Percentiles rank a stretch among this genome's conserved stretches.
Evolutionary conservation across 2,113 vertebrate genomes (phyloP).

Genomic region (Rhinoderma darwinii): DNA sequence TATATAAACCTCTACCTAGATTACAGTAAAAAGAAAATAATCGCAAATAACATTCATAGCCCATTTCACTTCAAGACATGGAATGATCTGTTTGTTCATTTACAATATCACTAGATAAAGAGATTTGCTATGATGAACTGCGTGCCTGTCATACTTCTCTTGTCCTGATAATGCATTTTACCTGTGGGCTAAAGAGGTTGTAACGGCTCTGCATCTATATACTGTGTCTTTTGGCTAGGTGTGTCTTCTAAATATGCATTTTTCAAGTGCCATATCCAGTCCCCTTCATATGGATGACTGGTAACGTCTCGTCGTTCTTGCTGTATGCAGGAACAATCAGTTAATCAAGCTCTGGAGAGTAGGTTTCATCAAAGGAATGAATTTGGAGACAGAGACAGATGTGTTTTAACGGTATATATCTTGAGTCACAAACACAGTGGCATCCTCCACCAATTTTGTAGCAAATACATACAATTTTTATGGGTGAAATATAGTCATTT

Average conservation of each 20-base stretch:
- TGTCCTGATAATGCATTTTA: neutral
- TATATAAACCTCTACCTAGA: too few species aligned
- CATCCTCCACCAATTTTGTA: neutral
- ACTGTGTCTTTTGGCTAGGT: neutral
- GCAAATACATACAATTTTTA: neutral
- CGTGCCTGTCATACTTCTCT: neutral
- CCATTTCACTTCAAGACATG: neutral
- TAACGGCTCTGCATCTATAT: neutral
- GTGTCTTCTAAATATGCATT: neutral
- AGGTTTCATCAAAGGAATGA: neutral
- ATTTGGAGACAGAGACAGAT: too few species aligned
- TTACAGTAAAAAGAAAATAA: neutral
- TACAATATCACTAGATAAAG: neutral
- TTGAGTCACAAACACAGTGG: neutral
- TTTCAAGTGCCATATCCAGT: neutral
- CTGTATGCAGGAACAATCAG: neutral
- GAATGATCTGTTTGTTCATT: neutral
- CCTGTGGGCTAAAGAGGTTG: neutral
- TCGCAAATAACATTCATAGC: neutral
- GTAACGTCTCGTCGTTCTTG: neutral
- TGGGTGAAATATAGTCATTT: too few species aligned
- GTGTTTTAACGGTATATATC: neutral
- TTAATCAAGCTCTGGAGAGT: neutral
- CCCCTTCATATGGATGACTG: neutral
- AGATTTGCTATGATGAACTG: neutral